Conservation (phyloP, 2,888 invertebrate genomes). For the Philhelius pedissequus region DNA sequence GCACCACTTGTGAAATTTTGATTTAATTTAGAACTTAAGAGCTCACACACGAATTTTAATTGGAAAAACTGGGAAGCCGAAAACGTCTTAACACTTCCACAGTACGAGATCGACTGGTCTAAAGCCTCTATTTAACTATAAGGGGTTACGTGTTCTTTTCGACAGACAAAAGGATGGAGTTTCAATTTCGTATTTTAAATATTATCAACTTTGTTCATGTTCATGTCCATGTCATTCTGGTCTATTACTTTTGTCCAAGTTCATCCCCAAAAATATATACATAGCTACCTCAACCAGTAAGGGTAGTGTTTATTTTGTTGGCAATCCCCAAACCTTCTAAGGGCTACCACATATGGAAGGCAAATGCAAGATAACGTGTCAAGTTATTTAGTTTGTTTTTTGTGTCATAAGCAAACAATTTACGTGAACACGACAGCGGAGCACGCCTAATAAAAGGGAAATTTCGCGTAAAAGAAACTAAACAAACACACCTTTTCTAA, state of each 20-base stretch:
- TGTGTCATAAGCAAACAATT: not conserved
- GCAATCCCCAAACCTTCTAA: not conserved
- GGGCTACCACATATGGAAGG: not conserved
- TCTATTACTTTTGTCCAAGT: conserved; percentile 39
- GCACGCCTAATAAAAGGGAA: too few species aligned
- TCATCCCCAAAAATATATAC: conserved; percentile 3
- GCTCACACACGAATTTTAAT: too few species aligned
- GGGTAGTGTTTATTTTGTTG: conserved; percentile 25
- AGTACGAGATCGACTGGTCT: too few species aligned
- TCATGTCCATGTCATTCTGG: conserved; percentile 38
- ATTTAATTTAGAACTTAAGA: too few species aligned
- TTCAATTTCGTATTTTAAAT: not conserved
- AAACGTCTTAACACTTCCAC: too few species aligned
- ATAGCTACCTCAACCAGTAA: not conserved
- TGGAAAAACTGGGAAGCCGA: too few species aligned
- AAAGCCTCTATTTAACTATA: not conserved
- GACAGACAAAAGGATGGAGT: conserved; percentile 1
- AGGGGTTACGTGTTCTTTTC: not conserved
- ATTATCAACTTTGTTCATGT: conserved; percentile 33
- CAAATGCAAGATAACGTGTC: not conserved
- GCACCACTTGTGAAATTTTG: too few species aligned
- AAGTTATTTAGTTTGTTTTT: not conserved
- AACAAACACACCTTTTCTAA: too few species aligned
- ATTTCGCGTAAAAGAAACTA: too few species aligned
- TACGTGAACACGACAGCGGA: too few species aligned